Evolutionary conservation across 2,113 vertebrate genomes (phyloP).

Genomic region (Vulpes lagopus): DNA sequence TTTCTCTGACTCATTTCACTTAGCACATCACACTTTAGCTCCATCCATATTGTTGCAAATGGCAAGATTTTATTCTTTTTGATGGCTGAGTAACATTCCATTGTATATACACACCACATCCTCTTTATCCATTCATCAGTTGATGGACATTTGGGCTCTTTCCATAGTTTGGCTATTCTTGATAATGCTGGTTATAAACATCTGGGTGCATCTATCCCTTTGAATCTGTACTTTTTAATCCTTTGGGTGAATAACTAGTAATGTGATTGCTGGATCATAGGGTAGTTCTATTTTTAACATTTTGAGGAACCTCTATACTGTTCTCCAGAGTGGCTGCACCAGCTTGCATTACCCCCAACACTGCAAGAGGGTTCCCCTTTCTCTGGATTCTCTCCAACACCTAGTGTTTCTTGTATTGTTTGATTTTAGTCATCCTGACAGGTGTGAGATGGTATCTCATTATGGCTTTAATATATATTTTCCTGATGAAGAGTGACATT

Average conservation of each 20-base stretch:
- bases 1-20: not conserved
- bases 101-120: not conserved
- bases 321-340: not conserved
- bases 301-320: not conserved
- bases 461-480: not conserved
- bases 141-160: not conserved
- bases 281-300: not conserved
- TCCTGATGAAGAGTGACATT: not conserved
- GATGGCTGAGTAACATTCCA: not conserved
- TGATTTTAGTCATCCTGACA: not conserved
- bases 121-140: not conserved
- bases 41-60: not conserved
- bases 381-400: not conserved
- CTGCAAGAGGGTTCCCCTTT: not conserved
- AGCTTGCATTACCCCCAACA: not conserved
- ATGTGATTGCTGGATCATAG: not conserved
- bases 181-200: not conserved
- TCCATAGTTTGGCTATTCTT: not conserved
- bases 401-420: not conserved
- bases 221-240: not conserved
- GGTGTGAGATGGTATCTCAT: not conserved
- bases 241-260: not conserved
- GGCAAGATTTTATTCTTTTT: not conserved
- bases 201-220: not conserved
- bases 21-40: not conserved